Percentiles rank a stretch among this genome's conserved stretches.
These are phyloP conservation scores for Drosophila miranda DNA, from an alignment of 1,140 invertebrate genomes.

Conservation along the genomic window DNA sequence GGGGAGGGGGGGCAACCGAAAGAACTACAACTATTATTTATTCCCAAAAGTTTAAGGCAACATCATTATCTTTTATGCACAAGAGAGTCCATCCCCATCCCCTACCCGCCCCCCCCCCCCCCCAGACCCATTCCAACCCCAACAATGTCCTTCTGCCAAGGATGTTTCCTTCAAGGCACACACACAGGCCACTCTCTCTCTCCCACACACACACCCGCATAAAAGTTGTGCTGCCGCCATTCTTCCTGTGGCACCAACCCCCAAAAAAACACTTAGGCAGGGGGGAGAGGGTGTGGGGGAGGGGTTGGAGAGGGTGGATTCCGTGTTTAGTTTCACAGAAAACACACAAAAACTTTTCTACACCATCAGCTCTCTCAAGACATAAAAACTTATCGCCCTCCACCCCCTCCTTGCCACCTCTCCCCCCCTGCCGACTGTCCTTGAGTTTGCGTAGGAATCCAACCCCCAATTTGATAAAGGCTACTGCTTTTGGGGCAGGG, in stretches of 20 bases:
- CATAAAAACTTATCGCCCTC: slow-evolving; percentile 76
- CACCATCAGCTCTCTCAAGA: slow-evolving; percentile 79
- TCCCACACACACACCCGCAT: slow-evolving; percentile 53
- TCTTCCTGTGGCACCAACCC: slow-evolving; percentile 55
- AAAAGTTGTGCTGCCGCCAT: slow-evolving; percentile 73
- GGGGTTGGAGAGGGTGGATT: slow-evolving; percentile 5
- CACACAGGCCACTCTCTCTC: slow-evolving; percentile 35
- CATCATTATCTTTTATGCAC: slow-evolving; percentile 82
- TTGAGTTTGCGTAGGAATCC: slow-evolving; percentile 53
- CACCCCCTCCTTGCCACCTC: background rate
- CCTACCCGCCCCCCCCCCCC: too few species aligned
- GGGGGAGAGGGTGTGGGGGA: slow-evolving; percentile 3
- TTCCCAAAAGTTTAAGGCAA: slow-evolving; percentile 81
- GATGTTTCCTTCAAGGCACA: slow-evolving; percentile 65
- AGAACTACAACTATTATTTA: slow-evolving; percentile 78
- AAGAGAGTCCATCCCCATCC: slow-evolving; percentile 29
- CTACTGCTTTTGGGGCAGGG: background rate
- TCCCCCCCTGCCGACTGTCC: background rate
- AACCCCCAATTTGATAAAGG: slow-evolving; percentile 53
- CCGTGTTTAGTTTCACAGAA: slow-evolving; percentile 49
- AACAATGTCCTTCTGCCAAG: background rate
- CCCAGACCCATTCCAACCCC: too few species aligned
- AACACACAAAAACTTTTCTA: slow-evolving; percentile 69
- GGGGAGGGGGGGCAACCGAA: background rate
- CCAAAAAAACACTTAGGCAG: slow-evolving; percentile 19